Evolutionary conservation across 2,113 vertebrate genomes (phyloP).

Genomic region (Phyllostomus hastatus): DNA sequence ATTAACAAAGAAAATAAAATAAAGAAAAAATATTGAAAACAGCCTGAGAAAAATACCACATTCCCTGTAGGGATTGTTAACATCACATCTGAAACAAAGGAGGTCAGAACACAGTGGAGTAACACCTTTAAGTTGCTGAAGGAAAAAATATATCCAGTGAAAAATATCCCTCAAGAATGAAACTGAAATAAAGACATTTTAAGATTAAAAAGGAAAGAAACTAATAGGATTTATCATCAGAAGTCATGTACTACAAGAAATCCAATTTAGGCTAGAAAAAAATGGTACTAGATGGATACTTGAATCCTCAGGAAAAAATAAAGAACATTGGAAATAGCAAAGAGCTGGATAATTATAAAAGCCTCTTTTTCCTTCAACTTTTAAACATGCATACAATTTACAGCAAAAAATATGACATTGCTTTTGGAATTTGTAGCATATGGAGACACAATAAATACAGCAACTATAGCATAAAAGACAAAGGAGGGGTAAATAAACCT

Average conservation of each 20-base stretch:
- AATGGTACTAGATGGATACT: neutral
- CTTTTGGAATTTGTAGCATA: neutral
- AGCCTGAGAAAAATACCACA: neutral
- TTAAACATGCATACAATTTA: neutral
- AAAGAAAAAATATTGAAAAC: neutral
- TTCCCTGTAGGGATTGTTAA: neutral
- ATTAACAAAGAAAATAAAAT: neutral
- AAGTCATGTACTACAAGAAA: neutral
- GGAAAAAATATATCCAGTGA: neutral
- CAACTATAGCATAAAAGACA: neutral
- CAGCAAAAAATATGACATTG: neutral
- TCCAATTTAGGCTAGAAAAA: neutral
- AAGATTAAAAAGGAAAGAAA: neutral
- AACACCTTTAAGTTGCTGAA: neutral
- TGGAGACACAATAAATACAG: neutral
- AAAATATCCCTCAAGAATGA: slow-evolving; percentile 4
- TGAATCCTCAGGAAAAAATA: neutral
- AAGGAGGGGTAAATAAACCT: neutral
- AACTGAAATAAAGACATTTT: slow-evolving; percentile 16
- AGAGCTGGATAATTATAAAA: neutral
- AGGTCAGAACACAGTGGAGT: neutral
- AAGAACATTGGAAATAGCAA: neutral
- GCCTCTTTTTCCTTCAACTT: neutral
- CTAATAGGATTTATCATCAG: neutral
- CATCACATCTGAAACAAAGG: neutral